Base-by-base conservation (phyloP, 1,140 invertebrate genomes). In the Hycleus phaleratus region DNA sequence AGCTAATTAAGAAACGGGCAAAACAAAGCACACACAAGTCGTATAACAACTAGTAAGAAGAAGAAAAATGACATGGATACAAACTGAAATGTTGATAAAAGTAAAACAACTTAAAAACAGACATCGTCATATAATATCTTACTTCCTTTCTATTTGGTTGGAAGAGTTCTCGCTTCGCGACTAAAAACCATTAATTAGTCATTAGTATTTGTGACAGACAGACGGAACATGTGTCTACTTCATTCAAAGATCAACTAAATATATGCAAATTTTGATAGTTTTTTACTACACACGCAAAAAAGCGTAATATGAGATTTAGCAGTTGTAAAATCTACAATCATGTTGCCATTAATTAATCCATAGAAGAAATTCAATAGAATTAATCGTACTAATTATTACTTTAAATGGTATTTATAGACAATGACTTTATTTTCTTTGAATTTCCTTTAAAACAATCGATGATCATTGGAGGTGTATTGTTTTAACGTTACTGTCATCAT, bases 91-190 rank as follows among this genome's bases (percentile, higher is more conserved):
- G 38, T 38, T 40, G 46, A 51, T 46, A 44, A 55, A 45, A 51
- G 42, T 10, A 46, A 56, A 58, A 58, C 42, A 46, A 44, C 40
- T 32, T 32, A 4, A 26, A 58, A 42, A 39, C 26, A 50, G 46
- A 57, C 55, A 42, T 4, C 4, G 39, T 57, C 49, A 51, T 44
- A 58, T 55, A 55, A 55, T 55, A 55, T 55, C 52, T 55, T 48
- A 51, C 56, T 58, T 58, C 56, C 56, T 58, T 58, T 56, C 54
- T 46, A 26, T 49, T 49, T 38, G 48, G 26, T 38, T 38, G 50
- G 32, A 32, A 52, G 50, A 52, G 50, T 26, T 49, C 48, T 49
- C 48, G 48, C 48, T 49, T 52, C 50, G 50, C 50, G 50, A 26
- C 45, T 43, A 40, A 38, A 51, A 51, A 52, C 50, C 50, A 52